Base-by-base conservation (phyloP, 2,888 invertebrate genomes). In the Drosophila tanythrix region DNA sequence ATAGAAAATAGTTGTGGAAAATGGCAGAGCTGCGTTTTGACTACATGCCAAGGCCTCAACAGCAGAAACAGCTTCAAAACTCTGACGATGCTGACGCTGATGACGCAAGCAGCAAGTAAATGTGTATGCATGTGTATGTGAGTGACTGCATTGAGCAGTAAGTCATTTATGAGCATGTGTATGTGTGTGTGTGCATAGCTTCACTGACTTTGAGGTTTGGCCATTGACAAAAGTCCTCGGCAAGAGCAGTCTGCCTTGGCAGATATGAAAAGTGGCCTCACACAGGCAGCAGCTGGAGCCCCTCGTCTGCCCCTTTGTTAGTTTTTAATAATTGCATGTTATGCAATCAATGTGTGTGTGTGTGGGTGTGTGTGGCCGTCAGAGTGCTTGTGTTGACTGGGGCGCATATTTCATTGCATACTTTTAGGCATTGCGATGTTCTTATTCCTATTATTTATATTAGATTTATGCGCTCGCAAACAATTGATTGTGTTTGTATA, bases 11-110 rank as follows among this genome's bases (percentile, higher is more conserved):
- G 82, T 88, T 88, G 83, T 63, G 74, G 67, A 71, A 71, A 68
- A 52, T 51, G 80, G 77, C 66, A 69, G 73, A 70, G 74, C 76
- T 88, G 83, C 89, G 87, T 84, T 89, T 86, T 86, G 88, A 86
- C 86, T 86, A 80, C 86, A 77, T 86, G 89, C 87, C 89, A 86
- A 86, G 87, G 89, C 87, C 87, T 82, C 76, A 66, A 48, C 63
- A 50, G 67, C 63, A 63, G 73, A 64, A 74, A 60, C 69, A 79
- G 79, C 79, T 78, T 68, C 75, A 76, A 77, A 76, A 77, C 73
- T 77, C 72, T 75, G 75, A 70, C 67, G 70, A 65, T 82, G 82
- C 68, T 86, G 69, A 63, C 81, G 81, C 63, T 87, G 87, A 89
- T 88, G 87, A 88, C 87, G 87, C 81, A 87, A 87, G 84, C 84